Conservation (phyloP, 2,797 vertebrate species). For the Pseudochromis fuscus region DNA sequence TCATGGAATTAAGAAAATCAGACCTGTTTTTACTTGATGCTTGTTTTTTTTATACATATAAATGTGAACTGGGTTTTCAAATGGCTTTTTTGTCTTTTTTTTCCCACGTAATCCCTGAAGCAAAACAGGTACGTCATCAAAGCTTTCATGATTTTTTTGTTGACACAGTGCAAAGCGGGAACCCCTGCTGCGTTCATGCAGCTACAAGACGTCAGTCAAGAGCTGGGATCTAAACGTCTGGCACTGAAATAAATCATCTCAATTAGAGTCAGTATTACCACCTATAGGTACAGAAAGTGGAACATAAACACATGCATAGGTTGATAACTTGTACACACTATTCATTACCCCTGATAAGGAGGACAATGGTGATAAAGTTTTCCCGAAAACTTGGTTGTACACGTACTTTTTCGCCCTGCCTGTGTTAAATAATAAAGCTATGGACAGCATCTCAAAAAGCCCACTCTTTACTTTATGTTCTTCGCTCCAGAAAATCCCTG, state of each 20-base stretch:
- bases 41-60: slow-evolving; percentile 20
- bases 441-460: neutral
- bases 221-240: slow-evolving; percentile 9
- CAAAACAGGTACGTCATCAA: slow-evolving; percentile 28
- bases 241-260: slow-evolving; percentile 1
- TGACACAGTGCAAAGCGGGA: neutral
- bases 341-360: too few relatives aligned
- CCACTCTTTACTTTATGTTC: too few relatives aligned
- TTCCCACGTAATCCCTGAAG: slow-evolving; percentile 57
- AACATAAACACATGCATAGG: too few relatives aligned
- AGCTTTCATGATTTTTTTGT: slow-evolving; percentile 25
- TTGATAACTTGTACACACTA: too few relatives aligned
- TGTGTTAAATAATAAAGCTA: neutral
- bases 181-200: slow-evolving; percentile 18
- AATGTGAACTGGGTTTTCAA: slow-evolving; percentile 22
- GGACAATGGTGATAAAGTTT: too few relatives aligned
- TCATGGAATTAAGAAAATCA: slow-evolving; percentile 57
- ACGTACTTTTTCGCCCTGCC: neutral
- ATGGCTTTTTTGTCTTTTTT: slow-evolving; percentile 29
- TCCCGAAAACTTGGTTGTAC: too few relatives aligned
- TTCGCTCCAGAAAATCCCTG: too few relatives aligned
- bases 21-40: slow-evolving; percentile 10
- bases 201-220: slow-evolving; percentile 21
- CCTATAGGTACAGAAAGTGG: too few relatives aligned
- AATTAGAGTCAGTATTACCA: too few relatives aligned